Evolutionary conservation across 2,888 invertebrate species (phyloP).

Genomic region (Charanyca ferruginea): DNA sequence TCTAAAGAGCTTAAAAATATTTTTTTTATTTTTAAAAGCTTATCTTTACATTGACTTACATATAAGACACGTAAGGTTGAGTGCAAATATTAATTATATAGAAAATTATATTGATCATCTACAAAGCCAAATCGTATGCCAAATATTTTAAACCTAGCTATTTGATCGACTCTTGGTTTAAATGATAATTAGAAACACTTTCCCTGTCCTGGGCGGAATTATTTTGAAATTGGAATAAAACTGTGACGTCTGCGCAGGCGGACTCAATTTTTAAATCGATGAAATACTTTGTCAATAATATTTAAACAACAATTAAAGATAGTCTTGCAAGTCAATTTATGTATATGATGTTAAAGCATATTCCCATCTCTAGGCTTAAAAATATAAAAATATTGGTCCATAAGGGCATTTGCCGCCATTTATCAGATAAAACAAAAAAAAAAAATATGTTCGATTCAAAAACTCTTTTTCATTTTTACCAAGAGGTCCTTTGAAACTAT

Average conservation of each 20-base stretch:
- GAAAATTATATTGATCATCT: slow-evolving; percentile 43
- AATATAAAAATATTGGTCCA: background rate
- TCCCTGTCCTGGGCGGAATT: background rate
- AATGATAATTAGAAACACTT: slow-evolving; percentile 26
- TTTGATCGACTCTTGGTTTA: slow-evolving; percentile 45
- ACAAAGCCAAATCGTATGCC: slow-evolving; percentile 84
- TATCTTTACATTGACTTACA: slow-evolving; percentile 15
- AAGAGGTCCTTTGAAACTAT: slow-evolving; percentile 48
- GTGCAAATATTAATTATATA: slow-evolving; percentile 40
- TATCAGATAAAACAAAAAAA: background rate
- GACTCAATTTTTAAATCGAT: background rate
- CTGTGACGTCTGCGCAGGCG: no score
- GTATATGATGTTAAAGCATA: background rate
- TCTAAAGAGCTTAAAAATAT: slow-evolving; percentile 4
- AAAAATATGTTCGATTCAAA: no score
- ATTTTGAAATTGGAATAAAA: no score
- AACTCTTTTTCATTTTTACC: slow-evolving; percentile 34
- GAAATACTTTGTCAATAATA: background rate
- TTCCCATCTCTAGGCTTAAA: slow-evolving; percentile 7
- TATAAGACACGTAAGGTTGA: slow-evolving; percentile 30
- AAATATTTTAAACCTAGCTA: slow-evolving; percentile 76
- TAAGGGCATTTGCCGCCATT: background rate
- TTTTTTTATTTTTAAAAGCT: slow-evolving; percentile 18
- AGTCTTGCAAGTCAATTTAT: slow-evolving; percentile 18
- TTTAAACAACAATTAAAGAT: background rate